Percentiles rank a stretch among this genome's conserved stretches.
Conservation (phyloP, 2,797 vertebrate species). For the Avahi laniger region DNA sequence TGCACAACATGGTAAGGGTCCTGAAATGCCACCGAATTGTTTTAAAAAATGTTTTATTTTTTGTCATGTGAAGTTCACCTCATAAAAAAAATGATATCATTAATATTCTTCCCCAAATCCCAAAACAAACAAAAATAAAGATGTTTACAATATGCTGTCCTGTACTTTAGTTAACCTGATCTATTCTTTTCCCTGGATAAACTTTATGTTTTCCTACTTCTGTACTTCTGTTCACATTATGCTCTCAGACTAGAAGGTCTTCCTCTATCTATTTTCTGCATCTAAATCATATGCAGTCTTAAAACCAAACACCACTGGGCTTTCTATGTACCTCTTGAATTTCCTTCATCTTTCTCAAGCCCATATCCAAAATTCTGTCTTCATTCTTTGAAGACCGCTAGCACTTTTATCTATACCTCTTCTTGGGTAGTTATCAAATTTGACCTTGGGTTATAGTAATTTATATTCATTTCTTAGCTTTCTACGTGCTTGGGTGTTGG, state of each 20-base stretch:
- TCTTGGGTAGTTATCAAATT: neutral
- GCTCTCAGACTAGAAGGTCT: neutral
- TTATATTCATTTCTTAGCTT: neutral
- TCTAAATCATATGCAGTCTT: neutral
- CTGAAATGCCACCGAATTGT: neutral
- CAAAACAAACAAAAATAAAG: neutral
- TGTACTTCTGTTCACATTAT: neutral
- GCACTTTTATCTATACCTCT: neutral
- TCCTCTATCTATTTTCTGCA: neutral
- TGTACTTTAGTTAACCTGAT: neutral
- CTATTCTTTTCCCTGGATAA: neutral
- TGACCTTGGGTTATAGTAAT: neutral
- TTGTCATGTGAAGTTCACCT: neutral
- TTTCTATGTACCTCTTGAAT: neutral
- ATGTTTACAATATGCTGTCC: neutral
- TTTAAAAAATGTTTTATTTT: neutral
- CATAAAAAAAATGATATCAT: neutral
- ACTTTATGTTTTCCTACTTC: neutral
- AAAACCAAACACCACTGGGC: neutral
- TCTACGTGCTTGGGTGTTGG: neutral
- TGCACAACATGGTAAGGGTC: no score
- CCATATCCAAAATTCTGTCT: neutral
- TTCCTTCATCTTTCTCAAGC: neutral
- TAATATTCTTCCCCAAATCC: neutral
- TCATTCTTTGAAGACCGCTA: neutral